These are phyloP conservation scores for Lysandra bellargus DNA, from an alignment of 2,888 invertebrate genomes.

Conservation along the genomic window DNA sequence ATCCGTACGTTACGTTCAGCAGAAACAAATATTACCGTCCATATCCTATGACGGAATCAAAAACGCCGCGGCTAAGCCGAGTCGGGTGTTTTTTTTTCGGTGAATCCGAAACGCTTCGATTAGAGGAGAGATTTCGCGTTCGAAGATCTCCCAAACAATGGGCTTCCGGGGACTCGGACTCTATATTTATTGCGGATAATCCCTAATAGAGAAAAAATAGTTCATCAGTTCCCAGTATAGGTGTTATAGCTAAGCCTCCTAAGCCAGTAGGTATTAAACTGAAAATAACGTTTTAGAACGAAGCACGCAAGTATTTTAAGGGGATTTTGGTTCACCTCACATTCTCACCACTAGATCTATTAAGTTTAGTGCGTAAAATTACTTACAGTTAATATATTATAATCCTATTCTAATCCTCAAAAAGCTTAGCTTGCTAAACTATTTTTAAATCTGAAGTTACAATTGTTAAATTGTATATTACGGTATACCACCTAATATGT, in stretches of 20 bases:
- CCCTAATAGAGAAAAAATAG: conserved; percentile 57
- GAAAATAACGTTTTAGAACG: neutral
- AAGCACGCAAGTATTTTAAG: neutral
- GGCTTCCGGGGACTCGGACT: conserved; percentile 67
- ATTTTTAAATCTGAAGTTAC: neutral
- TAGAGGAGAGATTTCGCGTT: conserved; percentile 69
- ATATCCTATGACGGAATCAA: conserved; percentile 61
- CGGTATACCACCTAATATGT: too few relatives aligned
- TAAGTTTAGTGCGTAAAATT: neutral
- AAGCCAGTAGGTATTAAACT: neutral
- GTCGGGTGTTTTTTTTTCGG: conserved; percentile 63
- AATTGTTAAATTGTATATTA: too few relatives aligned
- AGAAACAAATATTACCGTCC: conserved; percentile 68
- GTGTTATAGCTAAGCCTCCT: neutral
- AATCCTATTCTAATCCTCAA: neutral
- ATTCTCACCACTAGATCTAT: neutral
- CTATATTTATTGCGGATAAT: conserved; percentile 61
- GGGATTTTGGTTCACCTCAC: neutral
- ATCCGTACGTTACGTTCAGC: conserved; percentile 64
- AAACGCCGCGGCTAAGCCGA: conserved; percentile 71
- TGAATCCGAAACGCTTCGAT: conserved; percentile 73
- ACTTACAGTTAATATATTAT: neutral
- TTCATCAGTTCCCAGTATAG: conserved; percentile 44
- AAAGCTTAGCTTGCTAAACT: too few relatives aligned
- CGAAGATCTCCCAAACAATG: conserved; percentile 61